Evolutionary conservation across 2,113 vertebrate species (phyloP).

Genomic region (Brachypteracias leptosomus): DNA sequence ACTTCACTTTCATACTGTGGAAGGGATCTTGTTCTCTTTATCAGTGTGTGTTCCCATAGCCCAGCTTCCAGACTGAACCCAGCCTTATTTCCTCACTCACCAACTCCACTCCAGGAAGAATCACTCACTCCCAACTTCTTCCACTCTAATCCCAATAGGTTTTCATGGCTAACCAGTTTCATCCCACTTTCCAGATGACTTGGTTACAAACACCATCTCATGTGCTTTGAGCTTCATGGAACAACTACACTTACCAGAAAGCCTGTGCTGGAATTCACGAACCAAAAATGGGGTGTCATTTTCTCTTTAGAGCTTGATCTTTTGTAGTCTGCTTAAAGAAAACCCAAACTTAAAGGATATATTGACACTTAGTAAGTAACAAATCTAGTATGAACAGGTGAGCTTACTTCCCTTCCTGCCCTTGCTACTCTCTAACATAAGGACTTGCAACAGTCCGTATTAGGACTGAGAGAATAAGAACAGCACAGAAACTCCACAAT

Average conservation of each 20-base stretch:
- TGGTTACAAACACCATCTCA: neutral
- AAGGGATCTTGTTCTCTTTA: neutral
- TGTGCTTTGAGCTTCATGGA: neutral
- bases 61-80: neutral
- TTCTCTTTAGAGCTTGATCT: neutral
- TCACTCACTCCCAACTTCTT: neutral
- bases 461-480: neutral
- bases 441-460: neutral
- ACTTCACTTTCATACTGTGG: neutral
- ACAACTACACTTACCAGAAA: neutral
- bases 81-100: fast-evolving
- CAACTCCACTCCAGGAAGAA: neutral
- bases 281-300: fast-evolving
- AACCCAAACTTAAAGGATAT: neutral
- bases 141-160: fast-evolving
- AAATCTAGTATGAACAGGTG: neutral
- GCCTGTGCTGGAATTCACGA: neutral
- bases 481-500: neutral
- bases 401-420: neutral
- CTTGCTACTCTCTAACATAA: neutral
- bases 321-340: neutral
- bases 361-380: neutral
- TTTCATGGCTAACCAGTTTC: neutral
- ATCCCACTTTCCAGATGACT: neutral
- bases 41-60: neutral